Evolutionary conservation across 2,888 invertebrate species (phyloP).

Genomic region (Macrostomum cliftonense): DNA sequence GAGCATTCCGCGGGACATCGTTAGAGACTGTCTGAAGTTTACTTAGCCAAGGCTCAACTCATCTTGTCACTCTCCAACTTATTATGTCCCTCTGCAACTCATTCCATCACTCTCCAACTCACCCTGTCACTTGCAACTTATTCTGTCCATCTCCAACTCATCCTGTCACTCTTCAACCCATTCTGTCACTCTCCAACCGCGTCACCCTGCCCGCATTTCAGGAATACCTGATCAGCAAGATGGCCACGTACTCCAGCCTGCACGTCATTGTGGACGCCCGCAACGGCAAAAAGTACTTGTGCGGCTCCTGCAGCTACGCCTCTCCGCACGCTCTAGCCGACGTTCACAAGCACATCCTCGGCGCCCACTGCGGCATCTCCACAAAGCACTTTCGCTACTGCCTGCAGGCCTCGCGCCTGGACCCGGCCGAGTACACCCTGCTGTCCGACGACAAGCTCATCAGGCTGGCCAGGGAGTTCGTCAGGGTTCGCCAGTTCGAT

Average conservation of each 20-base stretch:
- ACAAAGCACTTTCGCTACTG: constrained; percentile 11
- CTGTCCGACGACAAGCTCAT: constrained; percentile 9
- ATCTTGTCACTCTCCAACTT: too few relatives aligned
- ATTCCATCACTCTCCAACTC: too few relatives aligned
- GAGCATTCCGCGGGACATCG: constrained; percentile 7
- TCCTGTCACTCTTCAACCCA: too few relatives aligned
- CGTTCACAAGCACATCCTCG: constrained; percentile 10
- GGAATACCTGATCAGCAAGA: background rate
- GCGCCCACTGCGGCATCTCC: constrained; percentile 10
- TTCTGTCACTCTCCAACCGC: too few relatives aligned
- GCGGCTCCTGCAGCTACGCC: constrained; percentile 8
- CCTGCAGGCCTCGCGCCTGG: constrained; percentile 10
- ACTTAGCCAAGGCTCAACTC: too few relatives aligned
- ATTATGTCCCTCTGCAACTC: too few relatives aligned
- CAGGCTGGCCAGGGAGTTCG: constrained; percentile 3
- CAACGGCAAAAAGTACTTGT: constrained; percentile 3
- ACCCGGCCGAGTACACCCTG: constrained; percentile 10
- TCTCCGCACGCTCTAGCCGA: constrained; percentile 11
- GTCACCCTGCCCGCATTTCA: too few relatives aligned
- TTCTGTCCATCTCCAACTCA: too few relatives aligned
- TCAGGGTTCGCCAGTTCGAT: too few relatives aligned
- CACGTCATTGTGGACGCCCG: constrained; percentile 6
- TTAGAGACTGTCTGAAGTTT: constrained; percentile 8
- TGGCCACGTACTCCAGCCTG: constrained; percentile 6
- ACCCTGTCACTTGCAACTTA: too few relatives aligned